Conservation (phyloP, 2,113 vertebrate species). For the Ornithorhynchus anatinus region DNA sequence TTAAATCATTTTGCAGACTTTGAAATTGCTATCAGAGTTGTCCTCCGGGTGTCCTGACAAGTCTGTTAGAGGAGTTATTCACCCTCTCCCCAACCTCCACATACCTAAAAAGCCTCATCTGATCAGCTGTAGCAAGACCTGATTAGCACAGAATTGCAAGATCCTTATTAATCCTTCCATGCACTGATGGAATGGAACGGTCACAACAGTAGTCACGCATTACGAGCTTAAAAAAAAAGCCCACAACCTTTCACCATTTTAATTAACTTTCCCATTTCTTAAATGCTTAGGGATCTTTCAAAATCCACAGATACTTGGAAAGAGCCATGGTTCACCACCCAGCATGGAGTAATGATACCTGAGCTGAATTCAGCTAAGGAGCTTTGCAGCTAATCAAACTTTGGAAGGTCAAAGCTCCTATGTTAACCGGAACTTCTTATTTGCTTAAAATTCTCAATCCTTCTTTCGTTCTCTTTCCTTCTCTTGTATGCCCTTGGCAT, state of each 20-base stretch:
- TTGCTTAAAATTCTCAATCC: slow-evolving; percentile 53
- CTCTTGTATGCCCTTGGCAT: background rate
- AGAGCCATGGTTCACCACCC: slow-evolving; percentile 35
- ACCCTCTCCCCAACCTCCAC: background rate
- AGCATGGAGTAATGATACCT: slow-evolving; percentile 20
- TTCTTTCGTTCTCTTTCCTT: background rate
- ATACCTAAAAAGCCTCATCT: slow-evolving; percentile 25
- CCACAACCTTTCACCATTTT: slow-evolving; percentile 39
- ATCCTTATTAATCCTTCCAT: slow-evolving; percentile 11
- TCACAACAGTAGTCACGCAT: slow-evolving; percentile 27
- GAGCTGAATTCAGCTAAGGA: slow-evolving; percentile 18
- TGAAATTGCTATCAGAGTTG: slow-evolving; percentile 23
- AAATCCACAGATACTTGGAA: slow-evolving; percentile 55
- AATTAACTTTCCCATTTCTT: slow-evolving; percentile 58
- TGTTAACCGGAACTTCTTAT: slow-evolving; percentile 61
- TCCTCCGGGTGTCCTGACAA: slow-evolving; percentile 29
- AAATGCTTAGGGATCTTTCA: slow-evolving; percentile 55
- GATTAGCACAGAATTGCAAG: background rate
- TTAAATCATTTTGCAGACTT: slow-evolving; percentile 14
- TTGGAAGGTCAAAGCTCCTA: slow-evolving; percentile 49
- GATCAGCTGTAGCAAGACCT: slow-evolving; percentile 18
- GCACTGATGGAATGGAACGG: slow-evolving; percentile 5
- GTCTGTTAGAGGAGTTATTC: background rate
- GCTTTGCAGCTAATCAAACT: slow-evolving; percentile 21
- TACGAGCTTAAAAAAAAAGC: slow-evolving; percentile 40